Percentiles rank a stretch among this genome's conserved stretches.
Evolutionary conservation across 2,113 vertebrate species (phyloP).

Genomic region (Nanger granti): DNA sequence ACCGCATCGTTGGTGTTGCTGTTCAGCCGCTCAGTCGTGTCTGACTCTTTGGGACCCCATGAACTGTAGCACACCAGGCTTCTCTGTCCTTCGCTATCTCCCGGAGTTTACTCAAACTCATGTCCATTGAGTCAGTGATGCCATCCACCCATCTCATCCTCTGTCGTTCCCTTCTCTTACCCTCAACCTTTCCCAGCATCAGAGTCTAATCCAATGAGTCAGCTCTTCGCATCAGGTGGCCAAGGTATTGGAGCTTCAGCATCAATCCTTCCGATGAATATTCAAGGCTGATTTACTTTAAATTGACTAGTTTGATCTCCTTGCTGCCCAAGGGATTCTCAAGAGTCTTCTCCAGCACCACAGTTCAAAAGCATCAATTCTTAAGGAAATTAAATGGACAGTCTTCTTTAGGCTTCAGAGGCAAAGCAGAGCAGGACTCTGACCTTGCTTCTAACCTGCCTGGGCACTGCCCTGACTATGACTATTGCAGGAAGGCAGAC

Average conservation of each 20-base stretch:
- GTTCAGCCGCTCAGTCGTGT: background rate
- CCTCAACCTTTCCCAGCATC: background rate
- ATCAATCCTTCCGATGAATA: background rate
- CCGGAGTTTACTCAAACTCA: background rate
- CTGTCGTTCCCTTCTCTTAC: background rate
- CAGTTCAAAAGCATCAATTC: background rate
- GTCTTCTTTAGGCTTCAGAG: background rate
- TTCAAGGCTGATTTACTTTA: background rate
- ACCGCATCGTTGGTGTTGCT: rapidly evolving
- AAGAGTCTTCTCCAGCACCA: background rate
- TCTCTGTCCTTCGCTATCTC: background rate
- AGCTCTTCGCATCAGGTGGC: background rate
- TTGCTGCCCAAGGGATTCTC: background rate
- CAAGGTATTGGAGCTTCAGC: background rate
- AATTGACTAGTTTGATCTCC: background rate
- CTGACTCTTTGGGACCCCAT: background rate
- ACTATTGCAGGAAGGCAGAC: background rate
- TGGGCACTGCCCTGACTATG: background rate
- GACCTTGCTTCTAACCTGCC: background rate
- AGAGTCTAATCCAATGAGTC: background rate
- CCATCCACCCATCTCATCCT: background rate
- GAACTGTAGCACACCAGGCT: background rate
- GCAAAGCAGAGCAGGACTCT: background rate
- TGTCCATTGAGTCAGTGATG: background rate
- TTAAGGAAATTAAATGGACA: background rate